Percentiles rank a stretch among this genome's conserved stretches.
phyloP scores from a whole-genome alignment of 1,140 invertebrate species.

The Drosophila ficusphila region DNA sequence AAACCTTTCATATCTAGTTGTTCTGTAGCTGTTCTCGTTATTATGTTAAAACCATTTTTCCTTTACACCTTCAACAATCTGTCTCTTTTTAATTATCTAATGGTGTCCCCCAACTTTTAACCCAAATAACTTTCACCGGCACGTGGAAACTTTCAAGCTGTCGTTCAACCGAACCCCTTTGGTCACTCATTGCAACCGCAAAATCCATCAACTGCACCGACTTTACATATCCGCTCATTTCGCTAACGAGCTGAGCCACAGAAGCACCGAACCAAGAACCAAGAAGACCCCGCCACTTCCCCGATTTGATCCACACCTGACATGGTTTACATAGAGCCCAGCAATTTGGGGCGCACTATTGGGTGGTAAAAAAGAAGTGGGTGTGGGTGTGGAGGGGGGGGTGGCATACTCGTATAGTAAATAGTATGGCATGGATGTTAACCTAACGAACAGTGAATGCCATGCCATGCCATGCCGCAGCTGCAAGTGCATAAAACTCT shows the following conservation, averaged over 20 bases:
- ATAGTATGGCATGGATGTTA: slow-evolving; percentile 6
- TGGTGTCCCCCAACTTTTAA: slow-evolving; percentile 1
- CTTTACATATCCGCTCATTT: slow-evolving; percentile 54
- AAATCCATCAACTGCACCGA: slow-evolving; percentile 45
- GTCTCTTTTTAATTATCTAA: slow-evolving; percentile 12
- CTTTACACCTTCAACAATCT: no score
- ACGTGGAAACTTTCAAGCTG: slow-evolving; percentile 3
- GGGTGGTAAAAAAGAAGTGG: slow-evolving; percentile 4
- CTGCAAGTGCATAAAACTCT: slow-evolving; percentile 44
- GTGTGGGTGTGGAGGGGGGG: not conserved
- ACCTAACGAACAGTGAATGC: slow-evolving; percentile 48
- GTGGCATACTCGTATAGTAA: not conserved
- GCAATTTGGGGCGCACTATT: slow-evolving; percentile 36
- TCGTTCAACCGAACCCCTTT: not conserved
- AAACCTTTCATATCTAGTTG: no score
- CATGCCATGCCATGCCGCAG: slow-evolving; percentile 34
- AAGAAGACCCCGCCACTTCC: not conserved
- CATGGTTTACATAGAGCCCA: slow-evolving; percentile 47
- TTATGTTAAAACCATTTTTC: not conserved
- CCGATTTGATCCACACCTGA: slow-evolving; percentile 29
- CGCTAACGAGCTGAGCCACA: slow-evolving; percentile 45
- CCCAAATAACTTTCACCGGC: not conserved
- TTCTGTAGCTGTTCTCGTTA: no score
- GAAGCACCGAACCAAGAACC: slow-evolving; percentile 39
- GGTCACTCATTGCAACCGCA: slow-evolving; percentile 44